These are phyloP conservation scores for Rhinogobio ventralis DNA, from an alignment of 2,797 vertebrate species.

Conservation along the genomic window DNA sequence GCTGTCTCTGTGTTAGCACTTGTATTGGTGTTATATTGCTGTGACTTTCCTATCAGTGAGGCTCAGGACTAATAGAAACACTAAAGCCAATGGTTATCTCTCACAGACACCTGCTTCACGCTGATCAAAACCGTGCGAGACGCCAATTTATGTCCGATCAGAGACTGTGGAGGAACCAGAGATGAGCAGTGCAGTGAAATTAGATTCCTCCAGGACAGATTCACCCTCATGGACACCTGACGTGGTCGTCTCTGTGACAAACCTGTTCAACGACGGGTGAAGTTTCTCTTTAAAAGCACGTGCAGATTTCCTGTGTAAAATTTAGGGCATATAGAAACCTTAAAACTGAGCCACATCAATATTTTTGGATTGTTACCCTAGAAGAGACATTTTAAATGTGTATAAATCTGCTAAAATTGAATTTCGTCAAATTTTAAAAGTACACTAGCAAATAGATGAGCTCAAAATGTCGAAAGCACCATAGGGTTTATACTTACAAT, in stretches of 20 bases:
- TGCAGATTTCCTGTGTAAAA: not conserved
- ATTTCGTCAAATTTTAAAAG: not conserved
- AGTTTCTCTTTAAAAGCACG: not conserved
- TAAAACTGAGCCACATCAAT: not conserved
- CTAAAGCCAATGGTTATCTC: conserved; percentile 57
- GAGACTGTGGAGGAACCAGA: conserved; percentile 23
- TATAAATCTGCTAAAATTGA: not conserved
- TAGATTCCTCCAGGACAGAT: conserved; percentile 1
- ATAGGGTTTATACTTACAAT: not conserved
- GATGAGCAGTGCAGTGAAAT: conserved; percentile 35
- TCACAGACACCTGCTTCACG: conserved; percentile 51
- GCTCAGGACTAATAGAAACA: conserved; percentile 45
- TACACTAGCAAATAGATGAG: not conserved
- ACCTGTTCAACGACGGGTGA: not conserved
- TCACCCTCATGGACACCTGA: not conserved
- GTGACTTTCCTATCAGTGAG: conserved; percentile 40
- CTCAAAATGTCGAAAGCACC: not conserved
- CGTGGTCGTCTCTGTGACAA: not conserved
- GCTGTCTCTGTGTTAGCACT: not conserved
- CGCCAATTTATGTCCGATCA: conserved; percentile 40
- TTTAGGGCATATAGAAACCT: not conserved
- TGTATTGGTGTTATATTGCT: conserved; percentile 42
- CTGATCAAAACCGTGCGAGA: not conserved
- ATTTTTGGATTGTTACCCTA: too few species aligned
- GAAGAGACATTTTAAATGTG: not conserved